Conservation (phyloP, 2,888 invertebrate genomes). For the Aphidius colemani region DNA sequence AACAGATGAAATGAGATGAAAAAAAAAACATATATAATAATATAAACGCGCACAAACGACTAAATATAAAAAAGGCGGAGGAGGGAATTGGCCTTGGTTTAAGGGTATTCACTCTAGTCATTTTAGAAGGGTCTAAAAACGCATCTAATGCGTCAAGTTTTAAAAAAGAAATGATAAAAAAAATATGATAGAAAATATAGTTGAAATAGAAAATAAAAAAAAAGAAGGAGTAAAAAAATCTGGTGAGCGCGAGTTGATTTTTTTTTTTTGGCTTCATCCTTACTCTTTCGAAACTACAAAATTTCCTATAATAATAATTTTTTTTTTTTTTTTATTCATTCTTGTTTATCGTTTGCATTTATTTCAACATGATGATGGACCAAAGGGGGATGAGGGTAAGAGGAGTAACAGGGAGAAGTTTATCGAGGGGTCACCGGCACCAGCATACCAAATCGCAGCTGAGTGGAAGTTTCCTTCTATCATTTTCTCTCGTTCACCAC, state of each 20-base stretch:
- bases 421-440: conserved; percentile 21
- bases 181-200: not conserved
- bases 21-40: conserved; percentile 10
- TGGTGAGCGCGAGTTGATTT: conserved; percentile 22
- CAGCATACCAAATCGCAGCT: conserved; percentile 31
- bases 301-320: not conserved
- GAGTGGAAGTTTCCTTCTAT: conserved; percentile 22
- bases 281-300: conserved; percentile 19
- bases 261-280: conserved; percentile 18
- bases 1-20: not conserved
- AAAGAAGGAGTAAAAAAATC: conserved; percentile 12
- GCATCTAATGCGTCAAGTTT: conserved; percentile 8
- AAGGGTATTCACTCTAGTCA: conserved; percentile 33
- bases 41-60: conserved; percentile 12
- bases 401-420: not conserved
- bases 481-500: not conserved
- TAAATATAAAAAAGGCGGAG: conserved; percentile 15
- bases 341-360: conserved; percentile 16
- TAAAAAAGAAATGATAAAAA: too few species aligned
- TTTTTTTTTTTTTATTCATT: conserved; percentile 1
- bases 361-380: conserved; percentile 5
- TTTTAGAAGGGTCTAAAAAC: conserved; percentile 16
- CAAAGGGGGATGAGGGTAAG: not conserved
- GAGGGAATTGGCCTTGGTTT: conserved; percentile 34
- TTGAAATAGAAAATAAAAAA: not conserved